Conservation (phyloP, 2,888 invertebrate genomes). For the Alsophila aescularia region DNA sequence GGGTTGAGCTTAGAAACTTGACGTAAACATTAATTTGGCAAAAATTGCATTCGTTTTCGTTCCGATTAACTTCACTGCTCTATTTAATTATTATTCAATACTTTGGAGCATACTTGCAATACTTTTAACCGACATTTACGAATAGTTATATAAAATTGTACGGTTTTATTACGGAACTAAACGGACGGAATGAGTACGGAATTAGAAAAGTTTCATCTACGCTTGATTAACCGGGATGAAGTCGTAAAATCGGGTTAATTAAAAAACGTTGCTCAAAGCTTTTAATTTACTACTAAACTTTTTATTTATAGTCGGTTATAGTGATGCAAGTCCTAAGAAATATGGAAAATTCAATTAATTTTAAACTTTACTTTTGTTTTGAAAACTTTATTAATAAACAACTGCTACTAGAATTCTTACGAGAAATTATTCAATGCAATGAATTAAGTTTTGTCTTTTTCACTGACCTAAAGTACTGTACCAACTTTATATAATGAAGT, state of each 20-base stretch:
- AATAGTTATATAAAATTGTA: conserved; percentile 5
- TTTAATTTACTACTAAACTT: not conserved
- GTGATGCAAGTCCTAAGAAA: too few relatives aligned
- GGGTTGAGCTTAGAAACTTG: conserved; percentile 3
- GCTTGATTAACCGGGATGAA: conserved; percentile 16
- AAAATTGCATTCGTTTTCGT: not conserved
- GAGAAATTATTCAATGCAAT: too few relatives aligned
- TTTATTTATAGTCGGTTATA: not conserved
- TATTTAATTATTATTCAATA: not conserved
- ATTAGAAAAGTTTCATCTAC: conserved; percentile 16
- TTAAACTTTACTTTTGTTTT: too few relatives aligned
- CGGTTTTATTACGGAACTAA: conserved; percentile 9
- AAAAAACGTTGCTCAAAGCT: conserved; percentile 13
- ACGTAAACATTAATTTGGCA: not conserved
- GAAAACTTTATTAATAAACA: too few relatives aligned
- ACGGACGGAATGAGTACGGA: conserved; percentile 8
- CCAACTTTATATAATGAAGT: too few relatives aligned
- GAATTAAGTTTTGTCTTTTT: too few relatives aligned
- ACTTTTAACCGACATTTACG: conserved; percentile 5
- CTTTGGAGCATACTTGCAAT: conserved; percentile 2
- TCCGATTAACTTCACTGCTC: conserved; percentile 9
- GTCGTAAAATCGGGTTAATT: conserved; percentile 17
- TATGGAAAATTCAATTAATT: too few relatives aligned
- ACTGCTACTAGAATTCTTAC: too few relatives aligned
- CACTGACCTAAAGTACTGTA: too few relatives aligned